These are phyloP conservation scores for Spisula subtruncata DNA, from an alignment of 2,888 invertebrate genomes.

Conservation along the genomic window DNA sequence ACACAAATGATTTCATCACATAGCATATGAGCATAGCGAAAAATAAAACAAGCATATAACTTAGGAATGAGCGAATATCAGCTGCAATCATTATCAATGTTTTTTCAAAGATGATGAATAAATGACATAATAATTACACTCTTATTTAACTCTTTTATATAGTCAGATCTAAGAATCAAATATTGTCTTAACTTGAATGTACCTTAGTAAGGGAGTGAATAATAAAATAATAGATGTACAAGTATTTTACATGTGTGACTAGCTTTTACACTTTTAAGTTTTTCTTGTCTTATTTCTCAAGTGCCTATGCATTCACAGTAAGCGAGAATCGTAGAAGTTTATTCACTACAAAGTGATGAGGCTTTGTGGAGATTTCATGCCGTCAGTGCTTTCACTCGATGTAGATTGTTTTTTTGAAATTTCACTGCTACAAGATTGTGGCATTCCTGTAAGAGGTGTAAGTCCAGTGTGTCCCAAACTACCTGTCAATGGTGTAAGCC, in stretches of 20 bases:
- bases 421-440: constrained; percentile 91
- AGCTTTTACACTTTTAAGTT: background rate
- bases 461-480: constrained; percentile 68
- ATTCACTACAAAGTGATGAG: constrained; percentile 63
- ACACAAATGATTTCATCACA: background rate
- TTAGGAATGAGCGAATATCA: background rate
- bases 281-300: constrained; percentile 7
- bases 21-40: background rate
- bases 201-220: background rate
- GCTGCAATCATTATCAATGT: no score
- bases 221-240: background rate
- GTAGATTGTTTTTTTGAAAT: constrained; percentile 87
- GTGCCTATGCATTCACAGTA: background rate
- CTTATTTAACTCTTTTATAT: background rate
- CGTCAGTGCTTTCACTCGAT: constrained; percentile 62
- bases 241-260: background rate
- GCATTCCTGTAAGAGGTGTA: constrained; percentile 73
- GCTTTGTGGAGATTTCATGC: constrained; percentile 66
- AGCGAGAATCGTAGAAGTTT: background rate
- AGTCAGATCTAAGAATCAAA: background rate
- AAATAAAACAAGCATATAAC: background rate
- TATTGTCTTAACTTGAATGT: background rate
- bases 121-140: background rate
- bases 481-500: constrained; percentile 92
- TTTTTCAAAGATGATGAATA: background rate